Conservation (phyloP, 1,140 invertebrate genomes). For the Hylaeus volcanicus region DNA sequence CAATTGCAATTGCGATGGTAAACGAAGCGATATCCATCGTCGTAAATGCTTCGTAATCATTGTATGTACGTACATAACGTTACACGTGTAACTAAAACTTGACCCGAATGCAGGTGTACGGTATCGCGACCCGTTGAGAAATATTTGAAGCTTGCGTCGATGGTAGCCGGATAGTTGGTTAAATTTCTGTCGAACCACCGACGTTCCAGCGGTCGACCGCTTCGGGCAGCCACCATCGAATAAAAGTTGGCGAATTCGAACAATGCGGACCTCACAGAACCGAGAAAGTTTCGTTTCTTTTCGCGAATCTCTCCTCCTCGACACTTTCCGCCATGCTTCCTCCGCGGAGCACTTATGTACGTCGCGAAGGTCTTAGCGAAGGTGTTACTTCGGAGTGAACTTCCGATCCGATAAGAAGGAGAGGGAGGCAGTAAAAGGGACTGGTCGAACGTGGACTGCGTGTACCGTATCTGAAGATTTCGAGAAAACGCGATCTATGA, state of each 20-base stretch:
- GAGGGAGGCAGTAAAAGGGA: not conserved
- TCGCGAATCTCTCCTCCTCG: slow-evolving; percentile 6
- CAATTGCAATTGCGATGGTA: too few species aligned
- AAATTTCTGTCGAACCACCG: not conserved
- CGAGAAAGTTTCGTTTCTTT: not conserved
- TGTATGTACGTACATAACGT: not conserved
- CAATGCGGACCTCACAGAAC: slow-evolving; percentile 9
- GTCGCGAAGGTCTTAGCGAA: slow-evolving; percentile 11
- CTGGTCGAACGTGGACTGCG: not conserved
- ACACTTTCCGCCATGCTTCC: not conserved
- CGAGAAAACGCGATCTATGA: too few species aligned
- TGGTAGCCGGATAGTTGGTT: not conserved
- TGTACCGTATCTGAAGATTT: slow-evolving; percentile 13
- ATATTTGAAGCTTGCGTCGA: not conserved
- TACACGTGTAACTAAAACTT: not conserved
- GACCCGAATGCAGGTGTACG: not conserved
- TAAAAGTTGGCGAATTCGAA: slow-evolving; percentile 50
- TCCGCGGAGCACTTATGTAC: too few species aligned
- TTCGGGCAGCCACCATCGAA: not conserved
- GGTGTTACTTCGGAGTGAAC: slow-evolving; percentile 46
- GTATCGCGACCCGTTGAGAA: not conserved
- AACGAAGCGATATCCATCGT: too few species aligned
- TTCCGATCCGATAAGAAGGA: slow-evolving; percentile 42
- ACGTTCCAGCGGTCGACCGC: not conserved
- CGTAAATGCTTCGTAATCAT: not conserved